Base-by-base conservation (phyloP, 1,140 invertebrate species). In the Leptinotarsa undecemlineata region DNA sequence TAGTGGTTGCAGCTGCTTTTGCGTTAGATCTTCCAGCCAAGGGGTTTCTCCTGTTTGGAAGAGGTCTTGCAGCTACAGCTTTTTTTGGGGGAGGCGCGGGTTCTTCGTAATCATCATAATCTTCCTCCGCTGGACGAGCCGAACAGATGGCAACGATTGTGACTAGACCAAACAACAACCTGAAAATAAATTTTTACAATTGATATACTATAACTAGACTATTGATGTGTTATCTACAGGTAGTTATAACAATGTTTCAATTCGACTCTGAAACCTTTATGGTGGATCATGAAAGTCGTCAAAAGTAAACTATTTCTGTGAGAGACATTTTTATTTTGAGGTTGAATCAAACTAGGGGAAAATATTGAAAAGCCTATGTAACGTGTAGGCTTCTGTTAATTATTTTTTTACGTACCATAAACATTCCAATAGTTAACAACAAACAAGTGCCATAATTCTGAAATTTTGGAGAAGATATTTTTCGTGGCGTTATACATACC, bases 41-140 rank as follows among this genome's bases (percentile, higher is more conserved):
- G 14, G 82, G 82, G 76, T 82, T 83, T 23, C 83, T 74, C 78
- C 83, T 79, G 57, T 77, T 77, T 17, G 80, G 71, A 26, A 84
- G 61, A 15, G 81, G 78, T 61, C 75, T 81, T n/a, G 81, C 71
- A 48, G 77, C 78, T 13, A 80, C 73, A 47, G 78, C 64, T 68
- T 80, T 81, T 63, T 82, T 81, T 73, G 79, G 78, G 67, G 81
- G 75, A 21, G 82, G 76, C 61, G 83, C 77, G 33, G 79, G 75
- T 75, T 80, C 80, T n/a, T 79, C 81, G 57, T 83, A 82, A 51
- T 84, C 82, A 51, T 77, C 80, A 63, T 84, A 82, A 23, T 84
- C 82, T 51, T 79, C 80, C 60, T 82, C 81, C n/a, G 82, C 82
- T 42, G 83, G 82, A 67, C 80, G 69, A 14, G 81, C 82, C 21